Base-by-base conservation (phyloP, 2,113 vertebrate genomes). In the Mirza zaza region DNA sequence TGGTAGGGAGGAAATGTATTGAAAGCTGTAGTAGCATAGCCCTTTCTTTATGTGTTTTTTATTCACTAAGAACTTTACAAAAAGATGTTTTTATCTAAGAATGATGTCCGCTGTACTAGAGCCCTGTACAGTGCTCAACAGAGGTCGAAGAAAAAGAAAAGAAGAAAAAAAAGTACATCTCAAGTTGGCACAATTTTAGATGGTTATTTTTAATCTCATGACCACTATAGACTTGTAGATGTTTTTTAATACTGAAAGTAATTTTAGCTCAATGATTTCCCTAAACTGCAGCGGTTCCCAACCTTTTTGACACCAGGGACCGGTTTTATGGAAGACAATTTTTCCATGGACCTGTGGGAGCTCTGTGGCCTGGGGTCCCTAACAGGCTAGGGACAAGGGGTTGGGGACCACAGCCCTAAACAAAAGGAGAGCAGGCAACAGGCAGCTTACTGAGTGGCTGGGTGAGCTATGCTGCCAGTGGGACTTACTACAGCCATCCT, bases 61-160 rank as follows among this genome's bases (percentile, higher is more conserved):
- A 21, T 57, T 57, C 3, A 67, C n/a, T 83, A 87, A 92, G 27
- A 73, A 80, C n/a, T 11, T 81, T 34, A 45, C 50, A 32, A 76
- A 61, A 94, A 90, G 45, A 55, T 82, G 21, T 42, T 92, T 93
- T 87, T 65, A 79, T 92, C 79, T 55, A 92, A 52, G 70, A 83
- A 52, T 39, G 57, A 5, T 75, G 45, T 79, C 55, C 8, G 55
- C 55, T 87, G 11, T 65, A 52, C 55, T 42, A 79, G 63, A 73
- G 39, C 11, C 65, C 45, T 77, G 3, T 55, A 59, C 20, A 39
- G 11, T 71, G 34, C 87, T 91, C 52, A 61, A 34, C 17, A 77
- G 23, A 83, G 34, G 27, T 29, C 42, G 20, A 29, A 76, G 68
- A 25, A 75, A 96, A 77, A 65, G 52, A 79, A 80, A 55, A 59